A percentile compares a stretch with the other conserved stretches of the same genome.
These are phyloP conservation scores for Drosophila rellima DNA, from an alignment of 2,888 invertebrate genomes.

Conservation along the genomic window DNA sequence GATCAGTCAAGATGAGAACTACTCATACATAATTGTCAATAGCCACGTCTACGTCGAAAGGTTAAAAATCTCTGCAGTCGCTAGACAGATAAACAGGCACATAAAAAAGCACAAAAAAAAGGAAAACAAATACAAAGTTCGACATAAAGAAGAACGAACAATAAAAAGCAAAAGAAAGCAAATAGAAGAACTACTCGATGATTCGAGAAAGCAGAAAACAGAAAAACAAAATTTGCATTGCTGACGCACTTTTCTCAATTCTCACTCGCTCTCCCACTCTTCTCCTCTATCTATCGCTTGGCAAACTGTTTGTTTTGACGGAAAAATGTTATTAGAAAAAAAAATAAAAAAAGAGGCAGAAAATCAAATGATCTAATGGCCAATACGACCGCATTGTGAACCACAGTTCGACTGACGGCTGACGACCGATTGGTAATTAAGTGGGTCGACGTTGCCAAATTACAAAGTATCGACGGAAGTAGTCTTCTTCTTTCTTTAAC, in stretches of 20 bases:
- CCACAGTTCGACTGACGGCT: slow-evolving; percentile 32
- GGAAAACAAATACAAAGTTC: neutral
- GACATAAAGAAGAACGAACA: slow-evolving; percentile 1
- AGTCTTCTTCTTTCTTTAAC: neutral
- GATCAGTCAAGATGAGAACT: slow-evolving; percentile 12
- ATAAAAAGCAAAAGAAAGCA: slow-evolving; percentile 22
- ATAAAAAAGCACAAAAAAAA: slow-evolving; percentile 30
- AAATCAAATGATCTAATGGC: slow-evolving; percentile 63
- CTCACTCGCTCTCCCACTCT: slow-evolving; percentile 16
- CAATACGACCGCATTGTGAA: slow-evolving; percentile 40
- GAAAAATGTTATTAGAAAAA: slow-evolving; percentile 65
- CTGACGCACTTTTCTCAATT: slow-evolving; percentile 67
- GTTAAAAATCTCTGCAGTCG: slow-evolving; percentile 59
- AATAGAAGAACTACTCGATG: slow-evolving; percentile 23
- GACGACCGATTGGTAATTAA: slow-evolving; percentile 58
- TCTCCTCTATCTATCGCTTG: slow-evolving; percentile 21
- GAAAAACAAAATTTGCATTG: slow-evolving; percentile 61
- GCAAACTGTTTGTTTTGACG: slow-evolving; percentile 63
- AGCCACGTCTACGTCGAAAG: slow-evolving; percentile 31
- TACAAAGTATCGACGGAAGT: slow-evolving; percentile 13
- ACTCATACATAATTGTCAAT: neutral
- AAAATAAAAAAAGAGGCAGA: slow-evolving; percentile 5
- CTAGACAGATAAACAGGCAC: slow-evolving; percentile 55
- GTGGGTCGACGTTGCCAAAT: slow-evolving; percentile 57
- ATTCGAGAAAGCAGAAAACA: slow-evolving; percentile 9